Base-by-base conservation (phyloP, 2,113 vertebrate genomes). In the Pseudonaja textilis region DNA sequence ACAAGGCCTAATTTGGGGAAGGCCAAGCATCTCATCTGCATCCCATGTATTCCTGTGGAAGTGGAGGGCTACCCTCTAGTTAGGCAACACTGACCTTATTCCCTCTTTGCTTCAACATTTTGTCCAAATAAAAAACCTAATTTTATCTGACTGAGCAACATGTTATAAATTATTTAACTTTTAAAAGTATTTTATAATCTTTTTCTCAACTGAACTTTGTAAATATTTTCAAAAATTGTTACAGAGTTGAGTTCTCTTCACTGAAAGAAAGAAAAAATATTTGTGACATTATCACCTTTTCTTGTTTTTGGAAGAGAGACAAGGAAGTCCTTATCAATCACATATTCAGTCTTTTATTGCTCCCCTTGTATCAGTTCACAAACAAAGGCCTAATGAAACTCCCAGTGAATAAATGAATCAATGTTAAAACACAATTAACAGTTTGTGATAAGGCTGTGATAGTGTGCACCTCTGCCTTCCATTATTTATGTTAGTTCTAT, bases 61-160 rank as follows among this genome's bases (percentile, higher is more conserved):
- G 1, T 0, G 39, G 5, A 89, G 85, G 0, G 11, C 69, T 54
- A 26, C 7, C 29, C 34, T 1, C 23, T 29, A 22, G 69, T 81
- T 87, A 59, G 18, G 5, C 26, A 61, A 87, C 50, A 29, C 45
- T 64, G 88, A 61, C 42, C 7, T 39, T 5, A 18, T 55, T 89
- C 42, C 54, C 26, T 8, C 22, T 12, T 8, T 88, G 26, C 11
- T 2, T 61, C 45, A 34, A 9, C n/a, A 34, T 11, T 61, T n/a
- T 12, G 9, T 16, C n/a, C 3, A 50, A 52, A 81, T 39, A 87
- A 85, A 86, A 42, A 23, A 34, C 14, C 81, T 86, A 9, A 87
- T 59, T n/a, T 91, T 86, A 47, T 59, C n/a, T 54, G n/a, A 59
- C 47, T 26, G 64, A 39, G 34, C 69, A 50, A 81, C 2, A 61